Evolutionary conservation across 2,113 vertebrate species (phyloP), one percentile per base, ranked within the genome.

Genomic region (Bathybates hornii): DNA sequence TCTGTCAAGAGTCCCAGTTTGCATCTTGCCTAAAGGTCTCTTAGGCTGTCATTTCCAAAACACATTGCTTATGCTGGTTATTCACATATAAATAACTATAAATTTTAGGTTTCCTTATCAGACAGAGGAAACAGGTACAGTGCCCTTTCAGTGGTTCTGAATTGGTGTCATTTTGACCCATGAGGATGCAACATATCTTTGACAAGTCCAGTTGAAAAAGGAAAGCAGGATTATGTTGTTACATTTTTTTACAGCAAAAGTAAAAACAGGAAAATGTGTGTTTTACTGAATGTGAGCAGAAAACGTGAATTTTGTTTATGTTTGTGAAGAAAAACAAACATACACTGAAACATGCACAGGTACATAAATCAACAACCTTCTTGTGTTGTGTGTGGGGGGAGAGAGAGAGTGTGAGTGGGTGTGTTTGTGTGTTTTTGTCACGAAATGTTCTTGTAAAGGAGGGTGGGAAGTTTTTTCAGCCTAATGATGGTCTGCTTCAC

Each of bases 81-180:
- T 89, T 89, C 71, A 84, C 29, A 54, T 10, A 85, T 21, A 85
- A 86, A 90, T 90, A 59, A 82, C 71, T 41, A 6, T 10, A 71
- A 2, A n/a, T 38, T 57, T 27, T 52, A 29, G 32, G 36, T 85
- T 86, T 86, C 38, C 27, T 89, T 48, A 66, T 41, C 17, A 83
- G 83, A 80, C 38, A 6, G 52, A 9, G 50, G 17, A 54, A 66
- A 66, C 6, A 5, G 54, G 56, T 8, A 52, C 6, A 43, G 7
- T 85, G 43, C 6, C 38, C n/a, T 79, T 52, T 80, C 32, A 73
- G 24, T 59, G 59, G 48, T 82, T 76, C 82, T 80, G 24, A 9
- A 19, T 27, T 27, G 29, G 16, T 76, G 45, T 43, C 19, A 50
- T 41, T 29, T 63, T 0, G 53, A 52, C 21, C 21, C 24, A 3